Evolutionary conservation across 2,113 vertebrate species (phyloP).

Genomic region (Rhabdornis inornatus): DNA sequence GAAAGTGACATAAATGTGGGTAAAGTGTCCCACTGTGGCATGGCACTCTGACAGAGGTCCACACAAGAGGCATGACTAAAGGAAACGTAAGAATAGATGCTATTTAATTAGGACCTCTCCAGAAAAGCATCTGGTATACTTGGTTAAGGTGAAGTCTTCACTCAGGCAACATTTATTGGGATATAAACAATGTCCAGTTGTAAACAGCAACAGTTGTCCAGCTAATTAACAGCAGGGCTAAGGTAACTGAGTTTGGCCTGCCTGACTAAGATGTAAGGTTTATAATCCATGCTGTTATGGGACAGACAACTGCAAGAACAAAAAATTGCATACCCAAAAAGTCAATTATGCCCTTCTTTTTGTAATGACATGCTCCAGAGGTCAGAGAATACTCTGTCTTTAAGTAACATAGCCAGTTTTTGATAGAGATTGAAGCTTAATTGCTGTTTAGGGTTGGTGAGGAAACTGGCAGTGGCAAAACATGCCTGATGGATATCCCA

Average conservation of each 20-base stretch:
- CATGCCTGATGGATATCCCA: neutral
- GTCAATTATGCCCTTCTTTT: conserved; percentile 20
- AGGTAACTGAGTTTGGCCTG: conserved; percentile 32
- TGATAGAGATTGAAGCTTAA: neutral
- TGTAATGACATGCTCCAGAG: conserved; percentile 10
- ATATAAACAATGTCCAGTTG: conserved; percentile 53
- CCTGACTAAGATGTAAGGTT: conserved; percentile 22
- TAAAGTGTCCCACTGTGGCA: neutral
- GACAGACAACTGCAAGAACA: conserved; percentile 2
- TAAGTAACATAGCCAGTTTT: neutral
- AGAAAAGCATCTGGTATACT: conserved; percentile 31
- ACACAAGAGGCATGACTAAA: neutral
- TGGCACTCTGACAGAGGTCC: neutral
- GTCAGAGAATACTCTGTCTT: conserved; percentile 7
- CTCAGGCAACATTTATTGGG: conserved; percentile 20
- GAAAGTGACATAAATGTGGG: neutral
- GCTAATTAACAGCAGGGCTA: conserved; percentile 45
- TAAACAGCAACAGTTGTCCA: neutral
- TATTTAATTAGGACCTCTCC: conserved; percentile 39
- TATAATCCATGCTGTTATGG: conserved; percentile 21
- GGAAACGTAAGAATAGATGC: neutral
- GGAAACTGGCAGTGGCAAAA: neutral
- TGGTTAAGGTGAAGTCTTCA: conserved; percentile 35
- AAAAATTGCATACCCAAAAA: conserved; percentile 15
- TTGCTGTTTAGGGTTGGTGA: neutral